Percentiles rank a stretch among this genome's conserved stretches.
Conservation (phyloP, 2,888 invertebrate genomes). For the Lampropteryx suffumata region DNA sequence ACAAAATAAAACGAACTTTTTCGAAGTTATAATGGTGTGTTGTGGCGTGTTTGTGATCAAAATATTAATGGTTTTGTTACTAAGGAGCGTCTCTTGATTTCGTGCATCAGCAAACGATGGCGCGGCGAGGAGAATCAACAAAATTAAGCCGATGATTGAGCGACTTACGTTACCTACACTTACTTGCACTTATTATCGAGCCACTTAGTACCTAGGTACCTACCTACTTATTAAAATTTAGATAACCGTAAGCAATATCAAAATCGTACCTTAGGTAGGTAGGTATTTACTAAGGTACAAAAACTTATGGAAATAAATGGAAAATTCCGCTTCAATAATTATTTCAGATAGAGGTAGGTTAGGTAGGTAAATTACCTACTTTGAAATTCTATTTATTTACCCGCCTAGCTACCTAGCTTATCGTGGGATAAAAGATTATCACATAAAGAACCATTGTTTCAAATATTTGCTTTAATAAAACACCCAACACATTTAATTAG, state of each 20-base stretch:
- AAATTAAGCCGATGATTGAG: conserved; percentile 55
- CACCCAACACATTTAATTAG: not conserved
- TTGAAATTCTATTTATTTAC: not conserved
- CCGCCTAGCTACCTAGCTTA: conserved; percentile 2
- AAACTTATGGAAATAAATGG: no score
- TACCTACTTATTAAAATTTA: no score
- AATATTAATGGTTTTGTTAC: conserved; percentile 45
- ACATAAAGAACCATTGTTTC: conserved; percentile 4
- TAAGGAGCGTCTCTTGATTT: conserved; percentile 39
- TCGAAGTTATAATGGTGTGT: conserved; percentile 57
- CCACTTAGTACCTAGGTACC: no score
- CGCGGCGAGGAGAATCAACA: conserved; percentile 35
- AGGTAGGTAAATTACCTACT: not conserved
- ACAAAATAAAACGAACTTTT: conserved; percentile 59
- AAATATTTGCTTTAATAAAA: not conserved
- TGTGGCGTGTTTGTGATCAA: conserved; percentile 44
- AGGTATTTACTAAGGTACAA: no score
- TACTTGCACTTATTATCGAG: no score
- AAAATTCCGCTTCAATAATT: no score
- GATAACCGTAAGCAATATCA: no score
- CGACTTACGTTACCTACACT: conserved; percentile 30
- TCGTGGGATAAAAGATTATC: conserved; percentile 10
- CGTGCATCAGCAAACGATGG: conserved; percentile 22
- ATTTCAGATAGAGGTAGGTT: no score
- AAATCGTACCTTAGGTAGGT: conserved; percentile 10